Evolutionary conservation across 1,140 invertebrate genomes (phyloP).

Genomic region (Apis dorsata): DNA sequence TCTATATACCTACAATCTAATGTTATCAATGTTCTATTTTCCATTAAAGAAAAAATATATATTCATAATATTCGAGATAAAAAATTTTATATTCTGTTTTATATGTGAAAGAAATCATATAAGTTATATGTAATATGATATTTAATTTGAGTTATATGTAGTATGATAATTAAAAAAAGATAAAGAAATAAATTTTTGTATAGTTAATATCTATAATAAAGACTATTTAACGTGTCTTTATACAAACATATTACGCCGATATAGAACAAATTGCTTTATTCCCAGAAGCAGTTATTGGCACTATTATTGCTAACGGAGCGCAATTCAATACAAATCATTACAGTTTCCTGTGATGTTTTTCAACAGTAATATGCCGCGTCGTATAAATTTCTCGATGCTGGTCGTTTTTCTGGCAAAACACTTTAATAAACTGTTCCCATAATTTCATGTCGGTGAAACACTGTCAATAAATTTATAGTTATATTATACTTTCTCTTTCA

Average conservation of each 20-base stretch:
- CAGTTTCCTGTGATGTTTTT: slow-evolving; percentile 43
- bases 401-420: slow-evolving; percentile 20
- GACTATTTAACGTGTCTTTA: background rate
- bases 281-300: slow-evolving; percentile 38
- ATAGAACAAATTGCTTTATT: slow-evolving; percentile 40
- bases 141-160: no score
- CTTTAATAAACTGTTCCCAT: background rate
- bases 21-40: background rate
- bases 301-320: slow-evolving; percentile 34
- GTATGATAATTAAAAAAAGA: background rate
- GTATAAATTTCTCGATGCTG: background rate
- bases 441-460: background rate
- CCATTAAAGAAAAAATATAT: no score
- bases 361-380: slow-evolving; percentile 2
- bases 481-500: slow-evolving; percentile 16
- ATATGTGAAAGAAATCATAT: background rate
- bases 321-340: slow-evolving; percentile 35
- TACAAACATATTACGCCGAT: slow-evolving; percentile 35
- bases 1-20: background rate
- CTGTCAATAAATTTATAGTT: background rate
- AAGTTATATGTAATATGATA: background rate
- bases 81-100: background rate
- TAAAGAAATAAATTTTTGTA: background rate
- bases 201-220: background rate
- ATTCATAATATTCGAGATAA: background rate